Percentiles rank a stretch among this genome's conserved stretches.
These are phyloP conservation scores for Acridotheres tristis DNA, from an alignment of 2,797 vertebrate species.

Conservation along the genomic window DNA sequence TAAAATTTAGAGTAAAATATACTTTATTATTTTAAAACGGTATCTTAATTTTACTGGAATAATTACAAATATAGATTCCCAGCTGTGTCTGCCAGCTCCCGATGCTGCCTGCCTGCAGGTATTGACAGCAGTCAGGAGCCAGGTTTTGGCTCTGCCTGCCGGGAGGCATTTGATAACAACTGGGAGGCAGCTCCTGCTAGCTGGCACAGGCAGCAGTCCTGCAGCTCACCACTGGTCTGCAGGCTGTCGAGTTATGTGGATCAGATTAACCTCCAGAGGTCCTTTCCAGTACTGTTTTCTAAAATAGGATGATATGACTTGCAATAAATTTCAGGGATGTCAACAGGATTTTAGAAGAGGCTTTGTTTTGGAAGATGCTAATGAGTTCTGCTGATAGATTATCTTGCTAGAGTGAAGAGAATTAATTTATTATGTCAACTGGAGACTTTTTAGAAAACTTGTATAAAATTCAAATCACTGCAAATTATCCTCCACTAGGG, in stretches of 20 bases:
- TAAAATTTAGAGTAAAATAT: background rate
- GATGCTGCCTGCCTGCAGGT: background rate
- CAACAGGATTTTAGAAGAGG: conserved; percentile 36
- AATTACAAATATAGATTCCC: background rate
- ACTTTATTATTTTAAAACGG: background rate
- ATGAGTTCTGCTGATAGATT: conserved; percentile 49
- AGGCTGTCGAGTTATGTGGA: background rate
- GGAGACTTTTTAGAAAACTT: conserved; percentile 19
- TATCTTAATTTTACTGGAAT: background rate
- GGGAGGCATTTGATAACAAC: background rate
- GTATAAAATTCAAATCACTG: conserved; percentile 6
- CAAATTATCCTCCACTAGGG: background rate
- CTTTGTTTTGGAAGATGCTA: conserved; percentile 45
- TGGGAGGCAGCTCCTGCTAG: background rate
- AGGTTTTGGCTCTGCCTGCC: background rate
- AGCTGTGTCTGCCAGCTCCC: background rate
- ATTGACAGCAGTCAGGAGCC: background rate
- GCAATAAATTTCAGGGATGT: conserved; percentile 38
- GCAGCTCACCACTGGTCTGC: background rate
- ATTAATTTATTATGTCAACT: conserved; percentile 34
- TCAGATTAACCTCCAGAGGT: conserved; percentile 27
- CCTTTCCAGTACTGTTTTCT: conserved; percentile 4
- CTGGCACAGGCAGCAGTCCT: background rate
- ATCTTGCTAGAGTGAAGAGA: background rate
- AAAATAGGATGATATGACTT: conserved; percentile 13